These are phyloP conservation scores for Tadarida brasiliensis DNA, from an alignment of 2,797 vertebrate genomes.

Conservation along the genomic window DNA sequence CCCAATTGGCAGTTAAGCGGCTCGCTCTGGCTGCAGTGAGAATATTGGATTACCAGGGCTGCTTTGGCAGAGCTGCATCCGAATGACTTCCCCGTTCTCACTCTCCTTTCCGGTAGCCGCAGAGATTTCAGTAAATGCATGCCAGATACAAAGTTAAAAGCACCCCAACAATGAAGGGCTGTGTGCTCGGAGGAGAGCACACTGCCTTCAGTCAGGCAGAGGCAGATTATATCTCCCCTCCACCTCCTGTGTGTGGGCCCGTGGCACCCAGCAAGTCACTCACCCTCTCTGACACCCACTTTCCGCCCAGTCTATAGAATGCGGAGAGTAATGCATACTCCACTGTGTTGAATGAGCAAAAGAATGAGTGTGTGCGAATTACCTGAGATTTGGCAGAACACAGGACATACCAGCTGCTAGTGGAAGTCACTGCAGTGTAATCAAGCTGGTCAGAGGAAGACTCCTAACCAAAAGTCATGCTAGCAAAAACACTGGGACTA, in stretches of 20 bases:
- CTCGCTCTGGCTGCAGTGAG: not conserved
- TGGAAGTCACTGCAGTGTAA: not conserved
- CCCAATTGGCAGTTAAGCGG: not conserved
- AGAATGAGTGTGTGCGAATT: not conserved
- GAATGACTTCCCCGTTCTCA: constrained; percentile 74
- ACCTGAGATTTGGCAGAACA: not conserved
- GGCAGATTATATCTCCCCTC: not conserved
- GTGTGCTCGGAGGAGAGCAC: not conserved
- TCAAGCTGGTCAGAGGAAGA: not conserved
- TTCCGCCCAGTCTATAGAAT: not conserved
- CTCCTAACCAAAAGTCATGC: not conserved
- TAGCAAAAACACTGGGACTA: not conserved
- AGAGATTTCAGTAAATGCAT: constrained; percentile 67
- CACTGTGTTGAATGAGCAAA: not conserved
- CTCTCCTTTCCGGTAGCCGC: constrained; percentile 65
- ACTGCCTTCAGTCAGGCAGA: not conserved
- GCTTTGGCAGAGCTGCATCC: constrained; percentile 68
- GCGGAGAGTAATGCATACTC: not conserved
- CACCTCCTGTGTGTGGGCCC: not conserved
- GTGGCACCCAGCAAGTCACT: not conserved
- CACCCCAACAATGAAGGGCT: constrained; percentile 47
- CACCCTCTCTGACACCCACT: not conserved
- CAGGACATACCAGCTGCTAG: not conserved
- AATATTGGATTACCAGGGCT: constrained; percentile 52
- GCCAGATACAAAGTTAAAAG: constrained; percentile 64